Base-by-base conservation (phyloP, 2,888 invertebrate species). In the Ennomos erosarius region DNA sequence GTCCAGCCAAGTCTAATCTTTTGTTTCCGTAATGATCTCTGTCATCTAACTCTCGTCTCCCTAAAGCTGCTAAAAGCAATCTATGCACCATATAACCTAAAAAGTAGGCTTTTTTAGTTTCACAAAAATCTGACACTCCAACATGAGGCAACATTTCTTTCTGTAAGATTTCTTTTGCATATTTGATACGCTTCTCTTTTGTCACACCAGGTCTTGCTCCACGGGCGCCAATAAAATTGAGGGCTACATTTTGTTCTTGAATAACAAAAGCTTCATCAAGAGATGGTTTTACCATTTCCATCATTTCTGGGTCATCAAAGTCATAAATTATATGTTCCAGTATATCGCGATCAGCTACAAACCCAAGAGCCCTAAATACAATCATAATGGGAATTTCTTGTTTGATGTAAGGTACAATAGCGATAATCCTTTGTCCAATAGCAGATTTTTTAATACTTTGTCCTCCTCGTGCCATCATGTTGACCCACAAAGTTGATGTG, bases 261-360 rank as follows among this genome's bases (percentile, higher is more conserved):
- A 99, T 98, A 0, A 99, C 99, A 88, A 99, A 99, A 43, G 99
- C 99, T 92, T 99, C 99, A 89, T 99, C 99, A 56, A 99, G 90
- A 0, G 99, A 99, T 0, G 99, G 99, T 85, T 99, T 99, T 0
- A 99, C 99, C 99, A 99, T 99, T 94, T 99, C 99, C 99, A 99
- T 99, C 99, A 99, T 99, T 93, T 99, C 99, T 8, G 99, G 99
- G 90, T 99, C 99, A 87, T 99, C 99, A 90, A 99, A 99, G 83
- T 99, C 99, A 85, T 99, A 99, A 77, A 99, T 99, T 64, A 99
- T 99, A 79, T 99, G 99, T 82, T 99, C 99, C 16, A 99, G 93
- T 77, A 99, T 99, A 90, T 99, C 99, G 78, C 99, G 95, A 89
- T 99, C 99, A 9, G 99, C 99, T 43, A 99, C 99, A 91, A 99